These are phyloP conservation scores for Aphelenchoides avenae DNA, from an alignment of 1,140 invertebrate species.

Conservation along the genomic window DNA sequence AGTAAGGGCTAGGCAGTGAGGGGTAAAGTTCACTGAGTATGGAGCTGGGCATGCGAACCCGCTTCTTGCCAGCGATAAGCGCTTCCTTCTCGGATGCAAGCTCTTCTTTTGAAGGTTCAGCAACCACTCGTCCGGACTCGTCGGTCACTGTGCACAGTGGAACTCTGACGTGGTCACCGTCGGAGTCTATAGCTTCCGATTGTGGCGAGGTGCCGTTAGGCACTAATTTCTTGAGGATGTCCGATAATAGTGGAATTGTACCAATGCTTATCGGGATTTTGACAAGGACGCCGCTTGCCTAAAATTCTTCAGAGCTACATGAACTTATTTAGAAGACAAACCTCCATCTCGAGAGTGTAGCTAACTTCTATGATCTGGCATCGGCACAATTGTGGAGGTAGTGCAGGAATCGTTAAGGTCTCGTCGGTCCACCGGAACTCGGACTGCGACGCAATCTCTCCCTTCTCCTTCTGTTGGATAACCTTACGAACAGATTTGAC, in stretches of 20 bases:
- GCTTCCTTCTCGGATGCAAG: conserved; percentile 36
- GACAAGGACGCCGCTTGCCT: conserved; percentile 25
- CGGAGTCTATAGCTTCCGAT: neutral
- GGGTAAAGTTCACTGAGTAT: conserved; percentile 56
- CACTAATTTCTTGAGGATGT: conserved; percentile 36
- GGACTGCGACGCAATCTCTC: conserved; percentile 31
- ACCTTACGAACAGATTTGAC: conserved; percentile 34
- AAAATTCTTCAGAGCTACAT: conserved; percentile 4
- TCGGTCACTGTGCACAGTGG: conserved; percentile 51
- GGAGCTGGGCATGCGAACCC: conserved; percentile 57
- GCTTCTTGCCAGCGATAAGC: conserved; percentile 43
- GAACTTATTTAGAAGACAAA: conserved; percentile 12
- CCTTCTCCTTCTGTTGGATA: conserved; percentile 18
- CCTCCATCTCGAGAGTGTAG: conserved; percentile 50
- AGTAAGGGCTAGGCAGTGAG: conserved; percentile 53
- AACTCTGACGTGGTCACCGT: neutral
- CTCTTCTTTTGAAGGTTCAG: conserved; percentile 37
- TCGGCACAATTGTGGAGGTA: conserved; percentile 48
- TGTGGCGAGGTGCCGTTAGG: neutral
- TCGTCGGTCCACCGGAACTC: conserved; percentile 33
- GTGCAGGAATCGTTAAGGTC: conserved; percentile 41
- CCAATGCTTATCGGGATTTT: conserved; percentile 50
- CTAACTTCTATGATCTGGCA: conserved; percentile 53
- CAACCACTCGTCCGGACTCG: conserved; percentile 35
- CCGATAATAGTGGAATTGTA: conserved; percentile 53